These are phyloP conservation scores for Myotis brandtii DNA, from an alignment of 2,113 vertebrate species.

Conservation along the genomic window DNA sequence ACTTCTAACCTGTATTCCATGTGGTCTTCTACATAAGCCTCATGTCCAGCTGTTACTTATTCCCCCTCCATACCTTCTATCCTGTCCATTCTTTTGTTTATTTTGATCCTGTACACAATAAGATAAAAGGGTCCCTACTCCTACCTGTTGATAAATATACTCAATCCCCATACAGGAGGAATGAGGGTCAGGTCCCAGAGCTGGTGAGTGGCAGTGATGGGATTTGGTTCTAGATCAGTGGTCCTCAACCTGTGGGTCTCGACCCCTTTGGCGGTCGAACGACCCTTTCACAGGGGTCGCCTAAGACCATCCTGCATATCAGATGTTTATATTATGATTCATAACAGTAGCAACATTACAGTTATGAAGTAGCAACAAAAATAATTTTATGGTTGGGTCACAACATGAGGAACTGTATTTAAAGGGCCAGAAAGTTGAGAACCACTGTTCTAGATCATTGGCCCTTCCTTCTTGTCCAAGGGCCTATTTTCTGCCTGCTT, in stretches of 20 bases:
- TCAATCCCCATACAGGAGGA: rapidly evolving
- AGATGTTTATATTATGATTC: no score
- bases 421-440: no score
- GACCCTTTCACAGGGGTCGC: no score
- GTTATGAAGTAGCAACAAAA: no score
- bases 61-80: neutral
- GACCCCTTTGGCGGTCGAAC: no score
- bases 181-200: neutral
- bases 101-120: neutral
- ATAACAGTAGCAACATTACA: no score
- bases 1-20: neutral
- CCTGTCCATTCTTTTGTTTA: neutral
- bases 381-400: no score
- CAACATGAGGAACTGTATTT: no score
- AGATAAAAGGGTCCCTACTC: neutral
- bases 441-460: no score
- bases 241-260: no score
- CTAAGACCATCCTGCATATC: no score
- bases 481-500: neutral
- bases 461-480: no score
- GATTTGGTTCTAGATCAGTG: neutral
- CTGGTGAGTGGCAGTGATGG: neutral
- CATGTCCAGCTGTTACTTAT: neutral
- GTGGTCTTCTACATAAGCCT: neutral
- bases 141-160: neutral